Evolutionary conservation across 1,140 invertebrate species (phyloP), one percentile per base, ranked within the genome.

Genomic region (Apis mellifera): DNA sequence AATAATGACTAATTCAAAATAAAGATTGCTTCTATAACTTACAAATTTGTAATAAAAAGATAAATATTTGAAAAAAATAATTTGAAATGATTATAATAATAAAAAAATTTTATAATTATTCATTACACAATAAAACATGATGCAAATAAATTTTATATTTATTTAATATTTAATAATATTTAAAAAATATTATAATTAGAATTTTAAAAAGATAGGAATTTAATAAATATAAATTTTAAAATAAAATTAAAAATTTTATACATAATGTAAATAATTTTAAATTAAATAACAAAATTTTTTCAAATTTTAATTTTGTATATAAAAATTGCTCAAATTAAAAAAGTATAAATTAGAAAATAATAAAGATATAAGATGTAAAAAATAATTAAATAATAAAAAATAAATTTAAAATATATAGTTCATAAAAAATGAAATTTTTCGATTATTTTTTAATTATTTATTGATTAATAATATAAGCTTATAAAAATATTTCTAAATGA

Each of bases 1-100:
- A 54, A 76, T 48, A 66, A 50, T 69, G 64, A 76, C 19, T 68
- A 55, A 75, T 2, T 8, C 42, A 21, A 68, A 32, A 1, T 78
- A 23, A 50, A 64, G 8, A 59, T 71, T n/a, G 26, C 4, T 19
- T 15, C 5, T 57, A 12, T 23, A 68, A 52, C n/a, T n/a, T 26
- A 50, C 0, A 50, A 19, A 8, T 54, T 2, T 9, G 13, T n/a
- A n/a, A 11, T 12, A 23, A 17, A 19, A 42, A 19, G 23, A 55
- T 8, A n/a, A n/a, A 26, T 17, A 62, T 5, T n/a, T 65, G 1
- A 1, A 0, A 17, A 50, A 50, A 12, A 48, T 15, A 48, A 48
- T 21, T 52, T 62, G 19, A 2, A 19, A 52, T 19, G 13, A 52
- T 12, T 12, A 32, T 5, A 12, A 2, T 54, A 23, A 11, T 15